A percentile compares a stretch with the other conserved stretches of the same genome.
Evolutionary conservation across 2,113 vertebrate genomes (phyloP).

Genomic region (Silurus meridionalis): DNA sequence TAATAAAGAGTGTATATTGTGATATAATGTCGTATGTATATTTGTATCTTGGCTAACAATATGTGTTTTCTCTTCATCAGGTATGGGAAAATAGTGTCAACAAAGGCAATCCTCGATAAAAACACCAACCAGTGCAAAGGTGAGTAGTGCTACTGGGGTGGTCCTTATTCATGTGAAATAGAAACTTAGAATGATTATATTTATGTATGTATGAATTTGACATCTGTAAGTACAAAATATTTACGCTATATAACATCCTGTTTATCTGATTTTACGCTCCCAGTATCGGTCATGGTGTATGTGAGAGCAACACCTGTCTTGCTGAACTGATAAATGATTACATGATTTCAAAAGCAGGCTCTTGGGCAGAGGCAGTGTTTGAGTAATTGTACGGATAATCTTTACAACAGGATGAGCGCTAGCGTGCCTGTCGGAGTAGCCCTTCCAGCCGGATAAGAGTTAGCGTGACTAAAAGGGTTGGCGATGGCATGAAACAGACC

Average conservation of each 20-base stretch:
- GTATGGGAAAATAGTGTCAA: constrained; percentile 98
- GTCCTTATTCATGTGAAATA: background rate
- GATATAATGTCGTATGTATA: background rate
- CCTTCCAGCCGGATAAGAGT: constrained; percentile 69
- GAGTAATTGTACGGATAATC: constrained; percentile 48
- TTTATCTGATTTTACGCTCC: background rate
- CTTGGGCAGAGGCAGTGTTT: background rate
- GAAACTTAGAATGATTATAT: background rate
- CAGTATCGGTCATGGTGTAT: background rate
- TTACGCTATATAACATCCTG: background rate
- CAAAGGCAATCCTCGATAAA: constrained; percentile 99
- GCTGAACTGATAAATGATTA: constrained; percentile 6
- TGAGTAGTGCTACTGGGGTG: constrained; percentile 63
- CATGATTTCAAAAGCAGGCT: constrained; percentile 23
- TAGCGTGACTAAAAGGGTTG: constrained; percentile 76
- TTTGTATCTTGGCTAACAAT: constrained; percentile 17
- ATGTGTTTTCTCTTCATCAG: constrained; percentile 68
- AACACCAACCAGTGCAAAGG: constrained; percentile 99
- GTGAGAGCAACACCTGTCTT: constrained; percentile 22
- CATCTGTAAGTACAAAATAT: background rate
- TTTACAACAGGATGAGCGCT: constrained; percentile 69
- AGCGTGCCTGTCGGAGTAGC: constrained; percentile 72
- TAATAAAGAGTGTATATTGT: background rate
- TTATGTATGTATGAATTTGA: background rate
- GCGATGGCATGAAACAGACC: constrained; percentile 67